Conservation (phyloP, 2,113 vertebrate genomes). For the Hemiprocne comata region DNA sequence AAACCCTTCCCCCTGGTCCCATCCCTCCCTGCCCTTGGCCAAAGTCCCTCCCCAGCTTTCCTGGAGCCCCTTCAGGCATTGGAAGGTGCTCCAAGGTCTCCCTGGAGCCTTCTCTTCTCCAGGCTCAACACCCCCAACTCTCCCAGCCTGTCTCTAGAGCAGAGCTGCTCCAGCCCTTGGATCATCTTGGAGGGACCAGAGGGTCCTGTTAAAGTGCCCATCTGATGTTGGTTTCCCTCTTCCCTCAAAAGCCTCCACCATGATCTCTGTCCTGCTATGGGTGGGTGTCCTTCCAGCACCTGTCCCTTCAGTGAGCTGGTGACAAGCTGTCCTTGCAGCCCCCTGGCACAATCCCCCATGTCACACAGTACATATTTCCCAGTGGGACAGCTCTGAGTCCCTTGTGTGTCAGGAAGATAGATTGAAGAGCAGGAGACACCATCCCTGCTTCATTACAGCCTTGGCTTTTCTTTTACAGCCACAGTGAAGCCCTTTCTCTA, state of each 20-base stretch:
- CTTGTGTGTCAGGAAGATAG: slow-evolving; percentile 12
- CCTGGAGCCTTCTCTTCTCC: too few relatives aligned
- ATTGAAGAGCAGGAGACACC: neutral
- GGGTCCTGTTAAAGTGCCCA: neutral
- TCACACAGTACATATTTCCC: neutral
- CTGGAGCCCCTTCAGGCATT: too few relatives aligned
- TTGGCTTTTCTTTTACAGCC: slow-evolving; percentile 22
- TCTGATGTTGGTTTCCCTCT: neutral
- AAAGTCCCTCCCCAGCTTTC: too few relatives aligned
- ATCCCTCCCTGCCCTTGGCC: too few relatives aligned
- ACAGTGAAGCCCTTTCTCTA: neutral
- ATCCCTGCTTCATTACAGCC: slow-evolving; percentile 9
- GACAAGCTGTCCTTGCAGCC: neutral
- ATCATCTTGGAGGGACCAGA: neutral
- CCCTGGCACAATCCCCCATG: neutral
- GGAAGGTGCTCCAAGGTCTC: too few relatives aligned
- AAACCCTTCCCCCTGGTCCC: too few relatives aligned
- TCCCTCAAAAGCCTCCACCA: neutral
- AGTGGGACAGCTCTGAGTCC: slow-evolving; percentile 15
- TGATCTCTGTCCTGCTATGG: neutral
- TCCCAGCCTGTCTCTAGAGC: too few relatives aligned
- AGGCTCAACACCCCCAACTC: too few relatives aligned
- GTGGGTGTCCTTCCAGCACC: neutral
- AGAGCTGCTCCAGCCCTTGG: too few relatives aligned
- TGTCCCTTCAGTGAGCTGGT: neutral